Evolutionary conservation across 1,140 invertebrate species (phyloP).

Genomic region (Chironomus striatipennis): DNA sequence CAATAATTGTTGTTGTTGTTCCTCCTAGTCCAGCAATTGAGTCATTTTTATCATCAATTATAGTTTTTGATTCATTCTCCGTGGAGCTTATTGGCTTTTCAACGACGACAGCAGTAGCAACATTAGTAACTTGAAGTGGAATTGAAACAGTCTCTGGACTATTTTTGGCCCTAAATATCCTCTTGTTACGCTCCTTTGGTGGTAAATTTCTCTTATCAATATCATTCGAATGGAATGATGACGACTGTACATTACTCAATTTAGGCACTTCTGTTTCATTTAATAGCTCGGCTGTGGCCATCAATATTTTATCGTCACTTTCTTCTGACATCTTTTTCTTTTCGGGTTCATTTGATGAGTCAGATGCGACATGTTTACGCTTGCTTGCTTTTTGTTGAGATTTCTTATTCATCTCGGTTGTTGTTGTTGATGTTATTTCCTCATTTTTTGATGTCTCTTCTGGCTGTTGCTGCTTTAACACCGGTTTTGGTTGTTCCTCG

Average conservation of each 20-base stretch:
- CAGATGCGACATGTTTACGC: neutral
- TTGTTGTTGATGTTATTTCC: neutral
- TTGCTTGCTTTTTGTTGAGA: neutral
- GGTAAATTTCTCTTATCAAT: slow-evolving; percentile 29
- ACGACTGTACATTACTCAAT: slow-evolving; percentile 41
- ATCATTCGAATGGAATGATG: slow-evolving; percentile 35
- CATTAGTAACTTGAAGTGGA: neutral
- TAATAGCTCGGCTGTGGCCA: slow-evolving; percentile 46
- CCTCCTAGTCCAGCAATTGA: neutral
- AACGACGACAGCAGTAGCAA: neutral
- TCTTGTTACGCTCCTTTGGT: slow-evolving; percentile 36
- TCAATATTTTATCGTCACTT: slow-evolving; percentile 35
- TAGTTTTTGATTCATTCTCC: too few species aligned
- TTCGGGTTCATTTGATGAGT: neutral
- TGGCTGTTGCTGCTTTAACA: neutral
- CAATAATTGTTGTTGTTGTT: neutral
- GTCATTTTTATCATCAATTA: neutral
- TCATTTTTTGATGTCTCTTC: neutral
- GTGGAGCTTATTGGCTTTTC: neutral
- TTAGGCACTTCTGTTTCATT: slow-evolving; percentile 47
- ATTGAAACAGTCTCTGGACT: neutral
- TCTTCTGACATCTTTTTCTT: slow-evolving; percentile 32
- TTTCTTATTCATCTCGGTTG: neutral
- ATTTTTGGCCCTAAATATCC: slow-evolving; percentile 30
- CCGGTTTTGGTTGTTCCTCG: neutral